Conservation (phyloP, 2,797 vertebrate species). For the Acanthurus lineatus region DNA sequence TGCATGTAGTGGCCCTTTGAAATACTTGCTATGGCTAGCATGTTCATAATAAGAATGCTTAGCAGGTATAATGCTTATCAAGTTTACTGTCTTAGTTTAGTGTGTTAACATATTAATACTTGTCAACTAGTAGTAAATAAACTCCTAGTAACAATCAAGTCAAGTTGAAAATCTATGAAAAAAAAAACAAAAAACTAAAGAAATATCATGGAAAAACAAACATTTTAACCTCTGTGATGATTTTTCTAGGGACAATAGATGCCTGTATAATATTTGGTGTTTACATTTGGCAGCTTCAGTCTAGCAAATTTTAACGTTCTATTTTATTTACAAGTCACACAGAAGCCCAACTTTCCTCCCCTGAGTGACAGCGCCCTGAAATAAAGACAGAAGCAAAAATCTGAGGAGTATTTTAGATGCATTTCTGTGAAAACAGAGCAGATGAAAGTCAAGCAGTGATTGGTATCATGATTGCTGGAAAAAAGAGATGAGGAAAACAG, state of each 20-base stretch:
- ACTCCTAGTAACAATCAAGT: neutral
- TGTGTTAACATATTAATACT: no score
- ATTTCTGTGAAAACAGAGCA: slow-evolving; percentile 12
- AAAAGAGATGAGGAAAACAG: slow-evolving; percentile 67
- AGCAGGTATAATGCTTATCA: no score
- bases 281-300: no score
- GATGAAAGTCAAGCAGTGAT: slow-evolving; percentile 36
- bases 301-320: no score
- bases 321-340: no score
- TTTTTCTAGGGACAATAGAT: neutral
- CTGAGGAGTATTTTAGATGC: slow-evolving; percentile 14
- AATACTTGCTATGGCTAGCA: no score
- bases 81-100: no score
- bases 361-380: slow-evolving; percentile 1
- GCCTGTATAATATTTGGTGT: no score
- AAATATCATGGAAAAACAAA: neutral
- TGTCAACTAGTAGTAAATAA: neutral
- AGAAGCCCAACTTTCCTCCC: neutral
- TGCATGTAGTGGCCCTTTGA: no score
- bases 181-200: neutral
- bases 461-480: slow-evolving; percentile 38
- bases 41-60: no score
- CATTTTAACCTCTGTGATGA: neutral
- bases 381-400: neutral
- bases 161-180: neutral